These are phyloP conservation scores for Conomelus anceps DNA, from an alignment of 2,888 invertebrate genomes.

Conservation along the genomic window DNA sequence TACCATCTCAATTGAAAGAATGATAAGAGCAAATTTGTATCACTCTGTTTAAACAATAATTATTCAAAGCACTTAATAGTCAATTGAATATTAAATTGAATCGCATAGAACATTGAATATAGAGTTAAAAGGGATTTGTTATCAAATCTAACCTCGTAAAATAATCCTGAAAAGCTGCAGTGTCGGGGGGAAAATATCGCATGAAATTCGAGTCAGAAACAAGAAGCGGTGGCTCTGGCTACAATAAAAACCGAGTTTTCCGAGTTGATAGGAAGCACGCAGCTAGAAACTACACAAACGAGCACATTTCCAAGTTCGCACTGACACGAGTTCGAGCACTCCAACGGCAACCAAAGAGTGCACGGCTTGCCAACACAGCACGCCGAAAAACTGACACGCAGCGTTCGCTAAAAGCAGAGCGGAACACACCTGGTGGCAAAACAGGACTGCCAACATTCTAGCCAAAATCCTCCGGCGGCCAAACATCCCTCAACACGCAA, in stretches of 20 bases:
- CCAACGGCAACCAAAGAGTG: background rate
- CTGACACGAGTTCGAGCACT: background rate
- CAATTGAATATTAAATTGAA: background rate
- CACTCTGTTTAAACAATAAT: no score
- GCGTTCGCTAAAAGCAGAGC: background rate
- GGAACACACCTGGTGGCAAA: background rate
- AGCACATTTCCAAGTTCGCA: background rate
- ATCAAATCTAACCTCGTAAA: background rate
- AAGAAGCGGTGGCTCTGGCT: background rate
- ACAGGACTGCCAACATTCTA: background rate
- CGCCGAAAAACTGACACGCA: background rate
- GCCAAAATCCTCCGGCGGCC: background rate
- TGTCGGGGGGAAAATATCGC: background rate
- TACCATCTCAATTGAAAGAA: no score
- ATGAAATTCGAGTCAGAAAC: background rate
- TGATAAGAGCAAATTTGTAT: no score
- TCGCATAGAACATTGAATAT: background rate
- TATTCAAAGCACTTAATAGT: no score
- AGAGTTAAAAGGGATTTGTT: background rate
- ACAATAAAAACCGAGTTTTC: background rate
- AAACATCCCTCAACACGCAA: background rate
- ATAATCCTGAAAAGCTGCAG: background rate
- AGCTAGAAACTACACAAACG: background rate
- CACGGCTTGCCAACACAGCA: background rate
- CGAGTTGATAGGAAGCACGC: background rate